Conservation (phyloP, 2,797 vertebrate species). For the Antrozous pallidus region DNA sequence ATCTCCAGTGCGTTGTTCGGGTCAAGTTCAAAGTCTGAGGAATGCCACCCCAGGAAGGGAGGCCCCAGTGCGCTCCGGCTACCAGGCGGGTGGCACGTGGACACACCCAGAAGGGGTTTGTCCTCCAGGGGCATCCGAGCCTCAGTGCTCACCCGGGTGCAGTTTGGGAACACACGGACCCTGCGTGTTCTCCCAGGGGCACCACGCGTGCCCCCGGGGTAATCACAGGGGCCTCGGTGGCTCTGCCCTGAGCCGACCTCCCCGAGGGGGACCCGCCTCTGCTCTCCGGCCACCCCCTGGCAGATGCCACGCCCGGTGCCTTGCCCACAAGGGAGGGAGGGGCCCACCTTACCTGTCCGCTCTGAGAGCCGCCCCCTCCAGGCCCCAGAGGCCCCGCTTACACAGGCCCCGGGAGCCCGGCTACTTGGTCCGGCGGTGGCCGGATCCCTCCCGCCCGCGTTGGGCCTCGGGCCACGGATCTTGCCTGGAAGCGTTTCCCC, state of each 20-base stretch:
- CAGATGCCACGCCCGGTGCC: fast-evolving
- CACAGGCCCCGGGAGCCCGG: not conserved
- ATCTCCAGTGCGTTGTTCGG: not conserved
- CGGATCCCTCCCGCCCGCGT: not conserved
- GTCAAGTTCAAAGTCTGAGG: conserved; percentile 49
- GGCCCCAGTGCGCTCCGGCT: not conserved
- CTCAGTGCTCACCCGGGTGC: conserved; percentile 63
- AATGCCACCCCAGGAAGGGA: conserved; percentile 39
- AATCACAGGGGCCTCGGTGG: not conserved
- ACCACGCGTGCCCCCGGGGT: not conserved
- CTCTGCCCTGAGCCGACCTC: fast-evolving
- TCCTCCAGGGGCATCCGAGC: not conserved
- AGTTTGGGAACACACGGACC: conserved; percentile 41
- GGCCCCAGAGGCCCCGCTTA: not conserved
- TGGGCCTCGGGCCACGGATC: not conserved
- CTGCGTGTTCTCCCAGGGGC: conserved; percentile 47
- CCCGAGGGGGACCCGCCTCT: fast-evolving
- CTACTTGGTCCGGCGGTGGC: not conserved
- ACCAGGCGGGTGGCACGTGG: conserved; percentile 27
- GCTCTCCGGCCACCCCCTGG: not conserved
- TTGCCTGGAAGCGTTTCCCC: conserved; percentile 37
- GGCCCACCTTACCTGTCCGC: not conserved
- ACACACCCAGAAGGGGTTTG: conserved; percentile 42
- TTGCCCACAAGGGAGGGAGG: conserved; percentile 1
- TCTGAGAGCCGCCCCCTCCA: not conserved